Evolutionary conservation across 2,797 vertebrate species (phyloP).

Genomic region (Botia kubotai): DNA sequence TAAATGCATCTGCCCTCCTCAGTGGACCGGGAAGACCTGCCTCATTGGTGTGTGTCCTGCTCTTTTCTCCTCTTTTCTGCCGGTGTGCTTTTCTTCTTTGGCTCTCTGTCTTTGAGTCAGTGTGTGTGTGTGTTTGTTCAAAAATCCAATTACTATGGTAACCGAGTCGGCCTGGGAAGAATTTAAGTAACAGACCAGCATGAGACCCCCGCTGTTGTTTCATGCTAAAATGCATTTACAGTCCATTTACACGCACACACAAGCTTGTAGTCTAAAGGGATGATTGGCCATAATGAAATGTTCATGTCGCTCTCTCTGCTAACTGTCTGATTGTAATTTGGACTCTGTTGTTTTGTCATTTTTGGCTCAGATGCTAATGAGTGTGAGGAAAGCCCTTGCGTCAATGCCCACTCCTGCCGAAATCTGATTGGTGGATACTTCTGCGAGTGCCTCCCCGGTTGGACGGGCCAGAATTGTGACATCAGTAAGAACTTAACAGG

Average conservation of each 20-base stretch:
- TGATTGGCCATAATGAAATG: conserved; percentile 1
- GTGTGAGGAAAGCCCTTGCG: conserved; percentile 94
- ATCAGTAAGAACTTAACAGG: conserved; percentile 77
- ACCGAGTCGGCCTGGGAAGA: conserved; percentile 41
- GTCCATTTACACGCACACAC: conserved; percentile 22
- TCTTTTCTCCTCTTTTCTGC: not conserved
- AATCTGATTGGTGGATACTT: conserved; percentile 99
- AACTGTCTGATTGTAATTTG: conserved; percentile 16
- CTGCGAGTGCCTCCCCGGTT: conserved; percentile 93
- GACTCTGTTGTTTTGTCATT: conserved; percentile 21
- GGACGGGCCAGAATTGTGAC: conserved; percentile 96
- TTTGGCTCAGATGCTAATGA: conserved; percentile 90
- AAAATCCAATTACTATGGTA: conserved; percentile 43
- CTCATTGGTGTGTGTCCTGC: conserved; percentile 85
- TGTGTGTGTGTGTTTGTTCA: conserved; percentile 22
- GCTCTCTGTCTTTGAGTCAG: conserved; percentile 14
- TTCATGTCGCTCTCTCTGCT: not conserved
- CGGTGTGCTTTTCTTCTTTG: not conserved
- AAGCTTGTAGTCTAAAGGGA: not conserved
- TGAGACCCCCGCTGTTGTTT: conserved; percentile 46
- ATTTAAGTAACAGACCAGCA: conserved; percentile 45
- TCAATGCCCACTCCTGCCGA: conserved; percentile 96
- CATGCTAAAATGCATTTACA: conserved; percentile 29
- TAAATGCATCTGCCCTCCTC: conserved; percentile 92
- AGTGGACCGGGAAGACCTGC: conserved; percentile 98